A percentile compares a stretch with the other conserved stretches of the same genome.
These are phyloP conservation scores for Nudaria mundana DNA, from an alignment of 2,888 invertebrate genomes.

Conservation along the genomic window DNA sequence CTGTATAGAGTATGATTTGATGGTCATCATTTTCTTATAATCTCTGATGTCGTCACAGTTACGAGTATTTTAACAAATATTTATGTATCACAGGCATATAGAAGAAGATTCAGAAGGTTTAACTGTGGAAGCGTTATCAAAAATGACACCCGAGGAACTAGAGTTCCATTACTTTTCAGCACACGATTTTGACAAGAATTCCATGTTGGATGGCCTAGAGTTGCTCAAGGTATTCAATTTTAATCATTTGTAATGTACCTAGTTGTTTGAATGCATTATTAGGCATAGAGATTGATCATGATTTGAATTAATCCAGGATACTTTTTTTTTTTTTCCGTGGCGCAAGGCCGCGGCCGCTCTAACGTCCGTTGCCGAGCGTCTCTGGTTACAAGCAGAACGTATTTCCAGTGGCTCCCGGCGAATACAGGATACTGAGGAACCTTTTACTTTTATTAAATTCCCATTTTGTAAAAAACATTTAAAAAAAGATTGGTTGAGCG, in stretches of 20 bases:
- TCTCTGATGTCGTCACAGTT: not conserved
- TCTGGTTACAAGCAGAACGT: too few relatives aligned
- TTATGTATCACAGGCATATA: conserved; percentile 84
- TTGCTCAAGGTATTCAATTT: conserved; percentile 81
- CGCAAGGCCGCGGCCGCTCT: too few relatives aligned
- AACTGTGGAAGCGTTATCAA: conserved; percentile 82
- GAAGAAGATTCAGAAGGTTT: conserved; percentile 87
- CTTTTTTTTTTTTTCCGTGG: too few relatives aligned
- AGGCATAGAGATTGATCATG: not conserved
- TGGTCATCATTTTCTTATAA: not conserved
- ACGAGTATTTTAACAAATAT: too few relatives aligned
- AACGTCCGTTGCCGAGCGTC: too few relatives aligned
- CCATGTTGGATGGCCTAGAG: conserved; percentile 94
- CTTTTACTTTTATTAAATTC: too few relatives aligned
- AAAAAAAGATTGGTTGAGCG: too few relatives aligned
- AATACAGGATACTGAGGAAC: too few relatives aligned
- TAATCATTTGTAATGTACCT: not conserved
- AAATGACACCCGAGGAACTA: conserved; percentile 91
- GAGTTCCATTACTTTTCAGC: conserved; percentile 92
- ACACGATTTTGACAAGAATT: conserved; percentile 95
- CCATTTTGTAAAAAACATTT: too few relatives aligned
- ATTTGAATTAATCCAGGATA: too few relatives aligned
- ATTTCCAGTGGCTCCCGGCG: too few relatives aligned
- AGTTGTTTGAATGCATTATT: not conserved
- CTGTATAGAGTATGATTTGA: too few relatives aligned